Conservation (phyloP, 53 echinoderm and acorn worm species). For the Antedon mediterranea region DNA sequence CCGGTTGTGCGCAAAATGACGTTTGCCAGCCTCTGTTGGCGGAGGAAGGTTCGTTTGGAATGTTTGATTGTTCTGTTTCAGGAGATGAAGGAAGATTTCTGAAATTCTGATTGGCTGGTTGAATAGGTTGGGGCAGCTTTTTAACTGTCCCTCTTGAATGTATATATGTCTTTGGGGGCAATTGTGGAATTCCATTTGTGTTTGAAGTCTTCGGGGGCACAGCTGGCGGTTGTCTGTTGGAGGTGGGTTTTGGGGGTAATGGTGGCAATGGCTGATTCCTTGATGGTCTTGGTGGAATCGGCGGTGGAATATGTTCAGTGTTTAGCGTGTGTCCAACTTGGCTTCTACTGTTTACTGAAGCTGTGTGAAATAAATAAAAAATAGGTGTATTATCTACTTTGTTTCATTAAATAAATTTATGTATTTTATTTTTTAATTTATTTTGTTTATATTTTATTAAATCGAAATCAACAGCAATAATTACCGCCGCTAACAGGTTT, state of each 20-base stretch:
- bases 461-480: too few species aligned
- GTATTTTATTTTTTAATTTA: too few species aligned
- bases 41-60: neutral
- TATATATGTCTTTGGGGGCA: neutral
- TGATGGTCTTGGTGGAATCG: slow-evolving; percentile 52
- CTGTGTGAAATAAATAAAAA: neutral
- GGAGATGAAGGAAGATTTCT: neutral
- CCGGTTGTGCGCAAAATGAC: neutral
- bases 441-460: too few species aligned
- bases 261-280: slow-evolving; percentile 37
- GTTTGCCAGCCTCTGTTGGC: neutral
- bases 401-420: too few species aligned
- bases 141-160: neutral
- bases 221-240: slow-evolving; percentile 15
- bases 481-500: too few species aligned
- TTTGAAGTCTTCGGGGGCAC: neutral
- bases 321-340: neutral
- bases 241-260: slow-evolving; percentile 55
- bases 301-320: slow-evolving; percentile 44
- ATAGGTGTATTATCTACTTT: too few species aligned
- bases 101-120: neutral
- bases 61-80: neutral
- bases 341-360: neutral
- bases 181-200: neutral
- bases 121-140: neutral